phyloP scores from a whole-genome alignment of 2,113 vertebrate genomes.

The Pipa parva region DNA sequence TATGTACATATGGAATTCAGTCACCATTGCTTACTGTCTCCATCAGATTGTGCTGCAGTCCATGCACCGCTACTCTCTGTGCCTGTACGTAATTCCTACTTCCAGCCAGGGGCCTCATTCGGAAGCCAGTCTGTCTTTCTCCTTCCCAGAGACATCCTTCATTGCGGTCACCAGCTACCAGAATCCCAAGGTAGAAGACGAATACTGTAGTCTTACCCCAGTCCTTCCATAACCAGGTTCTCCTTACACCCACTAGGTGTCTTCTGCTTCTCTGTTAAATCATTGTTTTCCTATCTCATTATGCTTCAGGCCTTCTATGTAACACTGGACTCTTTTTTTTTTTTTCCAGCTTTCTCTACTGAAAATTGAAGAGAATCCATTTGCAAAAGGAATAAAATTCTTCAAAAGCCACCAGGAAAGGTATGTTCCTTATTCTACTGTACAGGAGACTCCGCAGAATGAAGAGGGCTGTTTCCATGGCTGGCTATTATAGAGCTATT shows the following conservation, averaged over 20 bases:
- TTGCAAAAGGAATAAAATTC: constrained; percentile 38
- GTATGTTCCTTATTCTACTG: neutral
- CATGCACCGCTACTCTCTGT: constrained; percentile 54
- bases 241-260: too few species aligned
- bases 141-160: constrained; percentile 52
- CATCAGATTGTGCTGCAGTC: constrained; percentile 55
- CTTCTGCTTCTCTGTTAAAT: too few species aligned
- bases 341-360: constrained; percentile 23
- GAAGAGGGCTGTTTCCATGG: too few species aligned
- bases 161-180: constrained; percentile 54
- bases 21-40: neutral
- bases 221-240: too few species aligned
- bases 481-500: too few species aligned
- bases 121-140: constrained; percentile 35
- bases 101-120: constrained; percentile 34
- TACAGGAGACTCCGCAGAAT: too few species aligned
- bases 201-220: neutral
- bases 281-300: too few species aligned
- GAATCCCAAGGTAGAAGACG: constrained; percentile 50
- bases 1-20: too few species aligned
- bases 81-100: constrained; percentile 48
- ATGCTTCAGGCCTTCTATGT: too few species aligned
- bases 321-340: too few species aligned
- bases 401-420: constrained; percentile 29
- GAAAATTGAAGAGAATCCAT: constrained; percentile 39